Evolutionary conservation across 2,888 invertebrate genomes (phyloP).

Genomic region (Acronicta psi): DNA sequence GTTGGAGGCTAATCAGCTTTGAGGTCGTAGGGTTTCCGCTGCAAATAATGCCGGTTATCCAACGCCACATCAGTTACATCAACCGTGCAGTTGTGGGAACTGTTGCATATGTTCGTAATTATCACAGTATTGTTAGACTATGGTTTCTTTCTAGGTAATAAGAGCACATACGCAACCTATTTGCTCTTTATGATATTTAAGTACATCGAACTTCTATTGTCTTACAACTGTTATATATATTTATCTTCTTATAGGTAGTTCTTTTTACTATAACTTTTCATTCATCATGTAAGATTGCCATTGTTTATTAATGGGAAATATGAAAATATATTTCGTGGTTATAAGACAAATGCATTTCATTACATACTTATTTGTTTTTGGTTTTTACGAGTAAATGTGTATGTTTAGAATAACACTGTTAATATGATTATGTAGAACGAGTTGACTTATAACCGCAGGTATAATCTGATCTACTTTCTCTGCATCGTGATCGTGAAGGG

Average conservation of each 20-base stretch:
- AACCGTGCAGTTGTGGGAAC: slow-evolving; percentile 75
- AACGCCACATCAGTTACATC: slow-evolving; percentile 74
- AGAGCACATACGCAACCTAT: slow-evolving; percentile 58
- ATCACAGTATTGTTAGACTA: slow-evolving; percentile 63
- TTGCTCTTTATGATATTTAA: slow-evolving; percentile 42
- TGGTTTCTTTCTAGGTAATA: slow-evolving; percentile 67
- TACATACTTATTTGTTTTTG: too few relatives aligned
- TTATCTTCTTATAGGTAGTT: slow-evolving; percentile 1
- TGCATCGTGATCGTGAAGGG: slow-evolving; percentile 35
- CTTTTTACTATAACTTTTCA: slow-evolving; percentile 25
- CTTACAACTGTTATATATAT: slow-evolving; percentile 12
- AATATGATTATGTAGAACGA: slow-evolving; percentile 1
- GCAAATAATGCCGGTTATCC: slow-evolving; percentile 70
- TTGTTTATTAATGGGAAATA: too few relatives aligned
- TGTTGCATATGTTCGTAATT: slow-evolving; percentile 61
- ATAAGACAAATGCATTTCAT: background rate
- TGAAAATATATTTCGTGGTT: background rate
- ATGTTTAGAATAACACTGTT: slow-evolving; percentile 3
- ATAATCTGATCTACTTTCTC: slow-evolving; percentile 51
- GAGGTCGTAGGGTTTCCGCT: slow-evolving; percentile 73
- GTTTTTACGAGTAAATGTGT: too few relatives aligned
- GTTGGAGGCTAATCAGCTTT: slow-evolving; percentile 57
- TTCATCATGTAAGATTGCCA: slow-evolving; percentile 20
- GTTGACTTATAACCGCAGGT: slow-evolving; percentile 19
- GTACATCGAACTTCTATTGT: slow-evolving; percentile 38